These are phyloP conservation scores for Agapornis canus DNA, from an alignment of 2,797 vertebrate genomes.

Conservation along the genomic window DNA sequence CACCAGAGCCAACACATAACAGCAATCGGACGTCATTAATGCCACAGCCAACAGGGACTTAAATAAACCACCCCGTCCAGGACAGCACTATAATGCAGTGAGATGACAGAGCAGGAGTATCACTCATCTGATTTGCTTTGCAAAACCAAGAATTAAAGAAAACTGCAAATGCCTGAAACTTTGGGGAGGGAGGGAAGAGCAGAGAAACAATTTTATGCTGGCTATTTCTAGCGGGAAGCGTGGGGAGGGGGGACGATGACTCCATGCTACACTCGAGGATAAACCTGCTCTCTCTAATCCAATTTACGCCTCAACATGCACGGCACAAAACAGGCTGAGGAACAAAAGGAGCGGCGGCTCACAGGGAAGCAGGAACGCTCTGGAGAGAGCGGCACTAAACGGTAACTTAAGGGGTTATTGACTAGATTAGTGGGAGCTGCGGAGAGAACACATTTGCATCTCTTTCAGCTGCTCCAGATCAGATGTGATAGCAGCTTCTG, in stretches of 20 bases:
- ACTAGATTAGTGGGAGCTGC: slow-evolving; percentile 6
- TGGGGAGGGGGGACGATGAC: neutral
- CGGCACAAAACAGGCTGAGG: neutral
- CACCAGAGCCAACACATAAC: neutral
- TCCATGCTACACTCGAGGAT: neutral
- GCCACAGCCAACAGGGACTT: neutral
- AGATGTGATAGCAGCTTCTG: slow-evolving; percentile 50
- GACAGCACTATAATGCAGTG: neutral
- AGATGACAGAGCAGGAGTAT: neutral
- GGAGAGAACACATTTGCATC: slow-evolving; percentile 49
- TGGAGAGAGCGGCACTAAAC: neutral
- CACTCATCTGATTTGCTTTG: neutral
- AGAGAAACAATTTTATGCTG: neutral
- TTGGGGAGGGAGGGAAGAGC: neutral
- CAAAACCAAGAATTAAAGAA: neutral
- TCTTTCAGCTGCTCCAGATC: slow-evolving; percentile 26
- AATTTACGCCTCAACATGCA: slow-evolving; percentile 13
- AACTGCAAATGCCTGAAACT: neutral
- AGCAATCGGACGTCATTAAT: neutral
- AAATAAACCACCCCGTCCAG: neutral
- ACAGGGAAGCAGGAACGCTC: neutral
- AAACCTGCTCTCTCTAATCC: slow-evolving; percentile 25
- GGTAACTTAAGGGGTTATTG: slow-evolving; percentile 21
- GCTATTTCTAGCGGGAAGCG: neutral
- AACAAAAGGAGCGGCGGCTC: neutral